These are phyloP conservation scores for Atethmia centrago DNA, from an alignment of 2,888 invertebrate genomes.

Conservation along the genomic window DNA sequence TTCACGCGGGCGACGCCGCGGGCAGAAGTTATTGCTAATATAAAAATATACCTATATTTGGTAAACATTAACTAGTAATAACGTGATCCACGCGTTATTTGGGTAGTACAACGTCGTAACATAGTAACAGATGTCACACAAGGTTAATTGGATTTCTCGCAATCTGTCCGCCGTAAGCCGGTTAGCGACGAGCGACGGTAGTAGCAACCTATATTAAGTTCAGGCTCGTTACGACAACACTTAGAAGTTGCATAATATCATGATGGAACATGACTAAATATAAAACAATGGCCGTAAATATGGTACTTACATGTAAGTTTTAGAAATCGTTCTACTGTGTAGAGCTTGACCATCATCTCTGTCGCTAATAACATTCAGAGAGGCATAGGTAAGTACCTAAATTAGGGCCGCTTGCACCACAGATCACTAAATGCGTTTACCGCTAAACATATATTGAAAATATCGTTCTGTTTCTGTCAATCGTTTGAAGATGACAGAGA, in stretches of 20 bases:
- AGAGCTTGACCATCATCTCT: no score
- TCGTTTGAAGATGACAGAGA: no score
- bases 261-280: neutral
- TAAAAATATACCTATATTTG: neutral
- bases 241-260: neutral
- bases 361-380: no score
- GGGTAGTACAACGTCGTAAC: neutral
- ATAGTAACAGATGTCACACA: constrained; percentile 35
- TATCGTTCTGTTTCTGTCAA: no score
- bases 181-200: constrained; percentile 25
- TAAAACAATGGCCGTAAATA: neutral
- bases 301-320: neutral
- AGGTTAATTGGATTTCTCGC: constrained; percentile 51
- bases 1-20: no score
- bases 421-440: no score
- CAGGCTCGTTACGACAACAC: neutral
- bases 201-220: constrained; percentile 8
- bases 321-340: no score
- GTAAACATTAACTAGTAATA: neutral
- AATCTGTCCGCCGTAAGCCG: constrained; percentile 42
- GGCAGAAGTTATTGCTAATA: neutral
- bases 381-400: no score
- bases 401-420: no score
- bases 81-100: constrained; percentile 3
- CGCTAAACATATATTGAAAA: no score